Percentiles rank a stretch among this genome's conserved stretches.
Evolutionary conservation across 2,888 invertebrate genomes (phyloP).

Genomic region (Callyntrura guangdongensis): DNA sequence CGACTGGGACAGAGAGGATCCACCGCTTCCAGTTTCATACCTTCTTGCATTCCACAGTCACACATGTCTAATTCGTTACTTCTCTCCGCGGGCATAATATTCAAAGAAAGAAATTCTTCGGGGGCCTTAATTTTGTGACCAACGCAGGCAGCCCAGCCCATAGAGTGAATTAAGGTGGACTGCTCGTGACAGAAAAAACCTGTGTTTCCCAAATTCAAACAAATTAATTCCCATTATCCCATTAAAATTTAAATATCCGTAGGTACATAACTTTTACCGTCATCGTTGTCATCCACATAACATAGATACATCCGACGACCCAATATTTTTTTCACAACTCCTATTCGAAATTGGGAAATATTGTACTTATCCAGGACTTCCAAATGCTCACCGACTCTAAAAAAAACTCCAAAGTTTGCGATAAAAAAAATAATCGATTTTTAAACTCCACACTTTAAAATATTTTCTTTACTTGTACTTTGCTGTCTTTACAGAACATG

Average conservation of each 20-base stretch:
- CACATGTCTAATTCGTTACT: too few relatives aligned
- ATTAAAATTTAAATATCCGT: background rate
- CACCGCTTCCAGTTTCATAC: conserved; percentile 98
- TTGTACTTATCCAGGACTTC: conserved; percentile 99
- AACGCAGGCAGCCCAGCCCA: conserved; percentile 96
- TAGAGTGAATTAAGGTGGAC: conserved; percentile 97
- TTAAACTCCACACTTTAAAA: background rate
- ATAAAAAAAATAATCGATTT: background rate
- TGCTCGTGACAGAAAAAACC: conserved; percentile 99
- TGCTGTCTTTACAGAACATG: conserved; percentile 89
- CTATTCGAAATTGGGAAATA: conserved; percentile 95
- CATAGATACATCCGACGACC: conserved; percentile 96
- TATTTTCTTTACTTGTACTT: conserved; percentile 88
- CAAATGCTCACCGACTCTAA: conserved; percentile 91
- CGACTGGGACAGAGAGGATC: conserved; percentile 97
- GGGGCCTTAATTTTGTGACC: conserved; percentile 96
- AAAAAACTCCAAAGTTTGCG: conserved; percentile 27
- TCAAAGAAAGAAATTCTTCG: background rate
- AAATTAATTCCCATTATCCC: background rate
- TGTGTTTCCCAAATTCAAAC: conserved; percentile 79
- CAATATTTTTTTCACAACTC: conserved; percentile 95
- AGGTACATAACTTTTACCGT: conserved; percentile 65
- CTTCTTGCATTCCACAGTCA: conserved; percentile 90
- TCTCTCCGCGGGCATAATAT: too few relatives aligned
- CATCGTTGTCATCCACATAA: conserved; percentile 92